Percentiles rank a stretch among this genome's conserved stretches.
phyloP scores from a whole-genome alignment of 2,113 vertebrate species.

The Phocoena phocoena region DNA sequence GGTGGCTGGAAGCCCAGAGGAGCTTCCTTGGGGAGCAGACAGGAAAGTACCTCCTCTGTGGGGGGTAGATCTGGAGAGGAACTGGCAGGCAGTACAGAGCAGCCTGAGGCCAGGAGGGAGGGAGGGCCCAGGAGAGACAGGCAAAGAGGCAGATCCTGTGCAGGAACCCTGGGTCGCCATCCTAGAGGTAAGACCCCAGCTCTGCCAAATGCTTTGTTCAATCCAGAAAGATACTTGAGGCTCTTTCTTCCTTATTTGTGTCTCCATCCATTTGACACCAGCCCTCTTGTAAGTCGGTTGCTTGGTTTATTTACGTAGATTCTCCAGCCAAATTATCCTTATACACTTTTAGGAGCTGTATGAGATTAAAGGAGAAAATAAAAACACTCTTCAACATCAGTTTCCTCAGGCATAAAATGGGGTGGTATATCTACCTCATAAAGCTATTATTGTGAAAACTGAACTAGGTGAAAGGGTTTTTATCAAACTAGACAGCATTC shows the following conservation, averaged over 20 bases:
- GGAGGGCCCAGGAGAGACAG: background rate
- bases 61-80: background rate
- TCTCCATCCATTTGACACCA: background rate
- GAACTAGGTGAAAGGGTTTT: background rate
- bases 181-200: background rate
- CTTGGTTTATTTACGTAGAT: background rate
- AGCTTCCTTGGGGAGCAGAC: slow-evolving; percentile 9
- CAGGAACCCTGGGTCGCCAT: background rate
- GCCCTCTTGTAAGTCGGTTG: background rate
- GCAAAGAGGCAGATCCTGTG: too few relatives aligned
- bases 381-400: background rate
- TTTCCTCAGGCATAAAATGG: background rate
- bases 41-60: slow-evolving; percentile 75
- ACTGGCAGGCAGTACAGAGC: background rate
- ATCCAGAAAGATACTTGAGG: background rate
- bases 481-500: background rate
- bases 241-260: background rate
- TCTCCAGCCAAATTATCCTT: background rate
- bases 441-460: background rate
- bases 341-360: background rate
- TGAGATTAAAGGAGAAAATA: background rate
- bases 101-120: background rate
- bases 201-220: background rate
- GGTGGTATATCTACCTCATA: too few relatives aligned
- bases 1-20: slow-evolving; percentile 61